These are phyloP conservation scores for Leptinotarsa rubiginosa DNA, from an alignment of 2,888 invertebrate species.

Conservation along the genomic window DNA sequence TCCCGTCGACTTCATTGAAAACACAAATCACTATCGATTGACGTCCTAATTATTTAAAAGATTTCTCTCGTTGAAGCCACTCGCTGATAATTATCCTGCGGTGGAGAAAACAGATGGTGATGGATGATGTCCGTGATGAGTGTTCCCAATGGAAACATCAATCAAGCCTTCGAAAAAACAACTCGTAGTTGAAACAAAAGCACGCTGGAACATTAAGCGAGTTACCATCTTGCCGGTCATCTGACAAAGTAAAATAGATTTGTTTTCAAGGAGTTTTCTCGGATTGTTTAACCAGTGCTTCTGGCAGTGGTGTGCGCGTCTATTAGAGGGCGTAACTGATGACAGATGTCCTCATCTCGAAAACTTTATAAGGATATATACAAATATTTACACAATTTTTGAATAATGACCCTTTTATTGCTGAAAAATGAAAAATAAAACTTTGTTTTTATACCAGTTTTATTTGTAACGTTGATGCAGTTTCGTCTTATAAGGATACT, in stretches of 20 bases:
- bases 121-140: constrained; percentile 62
- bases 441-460: too few species aligned
- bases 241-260: constrained; percentile 27
- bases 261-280: constrained; percentile 22
- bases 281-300: background rate
- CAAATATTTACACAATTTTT: too few species aligned
- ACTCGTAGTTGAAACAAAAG: constrained; percentile 39
- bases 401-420: too few species aligned
- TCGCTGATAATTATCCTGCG: constrained; percentile 52
- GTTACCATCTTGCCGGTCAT: constrained; percentile 36
- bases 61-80: constrained; percentile 34
- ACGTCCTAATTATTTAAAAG: constrained; percentile 27
- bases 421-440: too few species aligned
- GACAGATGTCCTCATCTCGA: too few species aligned
- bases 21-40: constrained; percentile 7
- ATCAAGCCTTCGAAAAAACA: constrained; percentile 51
- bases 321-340: too few species aligned
- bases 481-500: too few species aligned
- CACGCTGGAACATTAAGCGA: constrained; percentile 36
- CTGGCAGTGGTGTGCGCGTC: background rate
- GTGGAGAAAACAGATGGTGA: constrained; percentile 58
- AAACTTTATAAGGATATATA: too few species aligned
- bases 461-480: too few species aligned
- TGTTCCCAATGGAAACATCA: constrained; percentile 55
- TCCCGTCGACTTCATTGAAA: background rate